phyloP scores from a whole-genome alignment of 1,140 invertebrate species.

The Neotoxoptera formosana region DNA sequence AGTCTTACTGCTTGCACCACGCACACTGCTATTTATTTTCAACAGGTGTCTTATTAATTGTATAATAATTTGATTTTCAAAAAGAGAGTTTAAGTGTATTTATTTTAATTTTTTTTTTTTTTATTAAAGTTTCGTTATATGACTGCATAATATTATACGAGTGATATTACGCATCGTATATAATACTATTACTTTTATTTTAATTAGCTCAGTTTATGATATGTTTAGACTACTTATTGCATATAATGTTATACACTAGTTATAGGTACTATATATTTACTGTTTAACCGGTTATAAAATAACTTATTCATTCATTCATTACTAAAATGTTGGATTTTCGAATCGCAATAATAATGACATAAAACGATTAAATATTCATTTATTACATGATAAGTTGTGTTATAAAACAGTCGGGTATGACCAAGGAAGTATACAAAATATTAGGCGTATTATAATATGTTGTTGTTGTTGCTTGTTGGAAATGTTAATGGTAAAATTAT shows the following conservation, averaged over 20 bases:
- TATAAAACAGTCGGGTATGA: conserved; percentile 18
- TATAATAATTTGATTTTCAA: background rate
- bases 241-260: background rate
- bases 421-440: background rate
- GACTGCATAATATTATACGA: background rate
- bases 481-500: background rate
- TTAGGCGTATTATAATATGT: background rate
- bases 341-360: background rate
- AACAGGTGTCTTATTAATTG: background rate
- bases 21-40: too few species aligned
- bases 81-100: background rate
- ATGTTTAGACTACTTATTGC: background rate
- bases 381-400: background rate
- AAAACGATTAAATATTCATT: background rate
- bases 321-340: conserved; percentile 11
- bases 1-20: too few species aligned
- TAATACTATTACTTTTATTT: background rate
- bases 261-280: background rate
- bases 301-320: background rate
- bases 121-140: background rate
- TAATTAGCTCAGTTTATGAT: background rate
- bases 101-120: conserved; percentile 1
- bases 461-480: background rate
- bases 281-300: conserved; percentile 13
- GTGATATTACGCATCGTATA: background rate